These are phyloP conservation scores for Patella ulyssiponensis DNA, from an alignment of 2,888 invertebrate species.

Conservation along the genomic window DNA sequence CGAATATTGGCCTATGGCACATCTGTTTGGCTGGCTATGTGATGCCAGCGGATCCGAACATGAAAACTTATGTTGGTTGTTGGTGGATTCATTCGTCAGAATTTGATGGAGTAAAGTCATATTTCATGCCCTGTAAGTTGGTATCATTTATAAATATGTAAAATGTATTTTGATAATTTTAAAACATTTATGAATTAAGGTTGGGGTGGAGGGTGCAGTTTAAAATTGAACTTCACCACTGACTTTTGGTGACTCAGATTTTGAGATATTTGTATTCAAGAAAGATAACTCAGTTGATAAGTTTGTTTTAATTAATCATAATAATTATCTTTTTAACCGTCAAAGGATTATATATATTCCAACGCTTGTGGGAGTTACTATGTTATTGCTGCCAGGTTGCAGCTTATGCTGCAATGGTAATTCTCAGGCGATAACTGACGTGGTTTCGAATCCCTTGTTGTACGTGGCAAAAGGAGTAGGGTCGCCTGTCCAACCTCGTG, in stretches of 20 bases:
- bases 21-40: constrained; percentile 63
- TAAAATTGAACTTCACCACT: background rate
- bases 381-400: no score
- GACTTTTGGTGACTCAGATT: background rate
- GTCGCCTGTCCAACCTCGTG: no score
- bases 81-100: constrained; percentile 67
- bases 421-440: no score
- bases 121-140: constrained; percentile 62
- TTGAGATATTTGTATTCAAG: background rate
- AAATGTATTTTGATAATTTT: no score
- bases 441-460: no score
- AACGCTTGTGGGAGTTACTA: no score
- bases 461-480: no score
- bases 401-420: no score
- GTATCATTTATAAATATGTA: background rate
- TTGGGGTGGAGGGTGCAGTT: no score
- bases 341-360: no score
- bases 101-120: constrained; percentile 50
- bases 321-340: no score
- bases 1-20: constrained; percentile 64
- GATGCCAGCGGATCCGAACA: constrained; percentile 56
- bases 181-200: no score
- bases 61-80: constrained; percentile 64
- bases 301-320: background rate
- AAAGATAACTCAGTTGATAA: background rate